Base-by-base conservation (phyloP, 64 coral and sea anemone species). In the Dendronephthya gigantea region DNA sequence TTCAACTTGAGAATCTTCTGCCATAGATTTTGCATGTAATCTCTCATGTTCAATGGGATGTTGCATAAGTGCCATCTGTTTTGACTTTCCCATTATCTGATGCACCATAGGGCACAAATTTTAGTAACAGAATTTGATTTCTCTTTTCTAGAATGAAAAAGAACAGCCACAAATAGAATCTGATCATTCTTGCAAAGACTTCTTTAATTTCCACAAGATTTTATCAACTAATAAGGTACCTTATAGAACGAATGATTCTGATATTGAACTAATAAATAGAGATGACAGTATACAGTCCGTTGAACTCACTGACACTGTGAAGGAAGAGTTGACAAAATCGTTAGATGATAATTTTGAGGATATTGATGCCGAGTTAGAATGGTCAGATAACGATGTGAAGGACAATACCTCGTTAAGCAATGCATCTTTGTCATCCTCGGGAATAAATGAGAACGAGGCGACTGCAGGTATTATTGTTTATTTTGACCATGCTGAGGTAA, bases 341-440 rank as follows among this genome's bases (percentile, higher is more conserved):
- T 79, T 39, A 79, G 72, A 79, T 79, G 72, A 39, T 79, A 79
- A 29, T 39, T 39, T 79, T 79, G 72, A 79, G 15, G 72, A 79
- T 39, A 0, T 34, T 29, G 30, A 34, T 79, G 30, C 36, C 7
- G 72, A 79, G 36, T 34, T 79, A 8, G 72, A 79, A 79, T 79
- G 72, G 72, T 79, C 72, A 14, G 72, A 79, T 79, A 79, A 79
- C 32, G 28, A 33, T 19, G 36, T 79, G 0, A 79, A 79, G 3
- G 36, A 34, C 29, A 12, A 34, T 36, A 35, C 32, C 29, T 34
- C 36, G 36, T 79, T 39, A 79, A 79, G 72, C 29, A 39, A 79
- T 62, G 19, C 55, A 17, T 79, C 72, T 11, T 39, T 39, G 29
- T 79, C 72, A 36, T 36, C 72, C 9, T 39, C 72, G 36, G 72